Evolutionary conservation across 1,140 invertebrate species (phyloP).

Genomic region (Coelopa frigida): DNA sequence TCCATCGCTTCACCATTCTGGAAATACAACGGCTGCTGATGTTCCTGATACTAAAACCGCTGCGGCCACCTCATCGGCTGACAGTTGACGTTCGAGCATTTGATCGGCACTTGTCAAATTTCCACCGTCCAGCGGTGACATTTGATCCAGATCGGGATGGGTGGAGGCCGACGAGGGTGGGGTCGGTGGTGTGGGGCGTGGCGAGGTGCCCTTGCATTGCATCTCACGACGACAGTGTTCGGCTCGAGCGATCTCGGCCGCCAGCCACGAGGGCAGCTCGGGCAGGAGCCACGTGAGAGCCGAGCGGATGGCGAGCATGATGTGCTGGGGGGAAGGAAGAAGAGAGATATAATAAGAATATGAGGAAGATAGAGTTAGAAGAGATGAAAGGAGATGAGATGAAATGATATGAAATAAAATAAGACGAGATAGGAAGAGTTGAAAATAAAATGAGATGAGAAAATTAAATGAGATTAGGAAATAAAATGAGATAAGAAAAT

Average conservation of each 20-base stretch:
- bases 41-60: conserved; percentile 6
- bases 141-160: conserved; percentile 35
- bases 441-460: too few relatives aligned
- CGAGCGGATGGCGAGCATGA: conserved; percentile 74
- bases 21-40: too few relatives aligned
- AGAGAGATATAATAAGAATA: too few relatives aligned
- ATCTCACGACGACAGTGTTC: conserved; percentile 70
- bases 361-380: too few relatives aligned
- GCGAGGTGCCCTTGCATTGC: conserved; percentile 46
- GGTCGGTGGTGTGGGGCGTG: conserved; percentile 36
- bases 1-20: conserved; percentile 14
- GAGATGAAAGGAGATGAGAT: too few relatives aligned
- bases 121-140: too few relatives aligned
- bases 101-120: conserved; percentile 35
- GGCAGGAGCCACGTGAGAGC: conserved; percentile 70
- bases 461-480: too few relatives aligned
- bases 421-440: too few relatives aligned
- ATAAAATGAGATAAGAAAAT: too few relatives aligned
- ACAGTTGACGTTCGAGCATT: conserved; percentile 34
- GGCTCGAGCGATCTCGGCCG: conserved; percentile 78
- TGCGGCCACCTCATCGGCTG: conserved; percentile 36
- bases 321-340: too few relatives aligned
- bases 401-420: too few relatives aligned
- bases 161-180: conserved; percentile 38
- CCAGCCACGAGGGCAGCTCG: conserved; percentile 85